phyloP scores from a whole-genome alignment of 1,140 invertebrate genomes.

The Heterodera schachtii region DNA sequence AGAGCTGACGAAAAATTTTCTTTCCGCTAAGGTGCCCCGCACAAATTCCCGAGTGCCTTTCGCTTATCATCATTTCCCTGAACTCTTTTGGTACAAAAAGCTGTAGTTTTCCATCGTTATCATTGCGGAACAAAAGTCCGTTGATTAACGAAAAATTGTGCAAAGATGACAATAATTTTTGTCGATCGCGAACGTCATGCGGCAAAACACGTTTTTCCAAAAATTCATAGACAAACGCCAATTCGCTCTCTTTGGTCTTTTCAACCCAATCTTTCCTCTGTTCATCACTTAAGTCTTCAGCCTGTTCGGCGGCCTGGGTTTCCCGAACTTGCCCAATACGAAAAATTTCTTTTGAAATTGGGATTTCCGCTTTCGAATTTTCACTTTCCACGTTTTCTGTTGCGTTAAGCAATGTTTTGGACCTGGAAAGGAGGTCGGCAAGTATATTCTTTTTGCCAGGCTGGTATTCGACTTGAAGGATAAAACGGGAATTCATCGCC shows the following conservation, averaged over 20 bases:
- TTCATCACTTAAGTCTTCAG: neutral
- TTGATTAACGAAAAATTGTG: slow-evolving; percentile 2
- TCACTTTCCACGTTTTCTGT: neutral
- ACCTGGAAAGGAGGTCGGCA: neutral
- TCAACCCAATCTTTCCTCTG: neutral
- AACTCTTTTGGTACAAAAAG: slow-evolving; percentile 16
- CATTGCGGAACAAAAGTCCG: neutral
- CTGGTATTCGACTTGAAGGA: slow-evolving; percentile 2
- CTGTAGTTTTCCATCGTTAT: neutral
- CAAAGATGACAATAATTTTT: no score
- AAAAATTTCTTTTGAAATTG: neutral
- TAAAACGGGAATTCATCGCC: slow-evolving; percentile 4
- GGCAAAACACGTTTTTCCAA: no score
- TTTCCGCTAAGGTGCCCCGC: no score
- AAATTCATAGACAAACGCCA: neutral
- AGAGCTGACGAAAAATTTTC: no score
- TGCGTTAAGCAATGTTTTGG: neutral
- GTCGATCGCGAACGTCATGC: no score
- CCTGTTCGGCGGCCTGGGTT: neutral
- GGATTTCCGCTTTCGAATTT: neutral
- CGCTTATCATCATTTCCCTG: neutral
- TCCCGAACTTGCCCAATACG: neutral
- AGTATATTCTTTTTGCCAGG: slow-evolving; percentile 9
- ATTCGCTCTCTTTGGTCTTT: neutral
- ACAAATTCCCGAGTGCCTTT: slow-evolving; percentile 14